phyloP scores from a whole-genome alignment of 1,140 invertebrate genomes.

The Chrysomallon squamiferum region DNA sequence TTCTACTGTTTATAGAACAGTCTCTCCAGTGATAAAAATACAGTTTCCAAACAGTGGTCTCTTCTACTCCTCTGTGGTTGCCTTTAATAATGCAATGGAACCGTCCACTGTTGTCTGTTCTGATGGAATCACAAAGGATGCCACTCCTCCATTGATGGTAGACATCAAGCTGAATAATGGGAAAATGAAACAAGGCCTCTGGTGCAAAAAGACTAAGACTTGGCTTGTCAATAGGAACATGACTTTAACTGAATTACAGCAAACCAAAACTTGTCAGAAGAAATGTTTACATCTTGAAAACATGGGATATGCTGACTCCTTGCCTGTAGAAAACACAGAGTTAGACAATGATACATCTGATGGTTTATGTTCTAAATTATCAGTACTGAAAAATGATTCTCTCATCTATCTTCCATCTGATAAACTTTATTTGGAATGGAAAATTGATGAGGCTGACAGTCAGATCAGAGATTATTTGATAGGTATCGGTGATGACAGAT shows the following conservation, averaged over 20 bases:
- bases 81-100: slow-evolving; percentile 33
- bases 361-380: slow-evolving; percentile 4
- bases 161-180: slow-evolving; percentile 19
- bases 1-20: neutral
- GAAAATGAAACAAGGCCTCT: slow-evolving; percentile 6
- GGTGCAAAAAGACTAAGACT: slow-evolving; percentile 10
- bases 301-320: neutral
- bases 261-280: neutral
- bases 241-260: neutral
- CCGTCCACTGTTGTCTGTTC: slow-evolving; percentile 28
- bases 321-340: neutral
- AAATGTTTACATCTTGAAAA: slow-evolving; percentile 1
- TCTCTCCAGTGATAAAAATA: neutral
- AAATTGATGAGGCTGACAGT: slow-evolving; percentile 12
- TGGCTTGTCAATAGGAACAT: slow-evolving; percentile 13
- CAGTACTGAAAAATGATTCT: neutral
- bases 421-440: slow-evolving; percentile 17
- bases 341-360: slow-evolving; percentile 14
- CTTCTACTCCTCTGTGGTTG: slow-evolving; percentile 22
- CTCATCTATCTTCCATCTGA: slow-evolving; percentile 24
- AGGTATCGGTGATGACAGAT: slow-evolving; percentile 14
- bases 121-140: slow-evolving; percentile 30
- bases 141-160: slow-evolving; percentile 5
- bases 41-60: slow-evolving; percentile 4
- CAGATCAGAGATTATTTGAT: slow-evolving; percentile 21